phyloP scores from a whole-genome alignment of 2,888 invertebrate genomes.

The Ophonus ardosiacus region DNA sequence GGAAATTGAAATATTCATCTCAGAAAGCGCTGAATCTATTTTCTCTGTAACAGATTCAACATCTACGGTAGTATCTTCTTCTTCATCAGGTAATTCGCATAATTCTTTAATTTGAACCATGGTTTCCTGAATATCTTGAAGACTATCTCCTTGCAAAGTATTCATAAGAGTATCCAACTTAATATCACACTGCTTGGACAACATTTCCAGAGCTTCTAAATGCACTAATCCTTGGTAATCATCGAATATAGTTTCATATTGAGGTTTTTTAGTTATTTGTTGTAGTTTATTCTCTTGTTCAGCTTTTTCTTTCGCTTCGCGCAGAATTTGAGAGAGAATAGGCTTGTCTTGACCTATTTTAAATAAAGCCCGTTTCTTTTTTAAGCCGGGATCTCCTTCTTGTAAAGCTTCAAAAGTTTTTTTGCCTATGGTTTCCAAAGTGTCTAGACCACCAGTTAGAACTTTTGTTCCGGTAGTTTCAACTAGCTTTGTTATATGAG shows the following conservation, averaged over 20 bases:
- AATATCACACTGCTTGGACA: slow-evolving; percentile 88
- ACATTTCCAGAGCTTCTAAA: slow-evolving; percentile 93
- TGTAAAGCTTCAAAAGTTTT: slow-evolving; percentile 96
- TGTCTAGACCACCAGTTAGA: slow-evolving; percentile 89
- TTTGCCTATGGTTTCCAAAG: slow-evolving; percentile 94
- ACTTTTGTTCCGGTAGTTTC: slow-evolving; percentile 86
- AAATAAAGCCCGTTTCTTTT: slow-evolving; percentile 85
- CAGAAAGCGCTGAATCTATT: slow-evolving; percentile 80
- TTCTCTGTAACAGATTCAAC: slow-evolving; percentile 78
- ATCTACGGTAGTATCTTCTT: slow-evolving; percentile 78
- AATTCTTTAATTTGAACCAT: slow-evolving; percentile 88
- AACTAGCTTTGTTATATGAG: slow-evolving; percentile 82
- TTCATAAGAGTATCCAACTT: slow-evolving; percentile 83
- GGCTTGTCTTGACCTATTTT: slow-evolving; percentile 80
- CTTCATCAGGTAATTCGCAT: slow-evolving; percentile 85
- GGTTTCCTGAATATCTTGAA: slow-evolving; percentile 85
- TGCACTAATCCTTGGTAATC: slow-evolving; percentile 93
- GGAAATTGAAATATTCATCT: slow-evolving; percentile 78
- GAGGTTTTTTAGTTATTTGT: slow-evolving; percentile 78
- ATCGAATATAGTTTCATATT: slow-evolving; percentile 90
- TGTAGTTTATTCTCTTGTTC: slow-evolving; percentile 79
- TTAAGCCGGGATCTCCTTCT: slow-evolving; percentile 93
- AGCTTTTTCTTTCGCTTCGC: slow-evolving; percentile 85
- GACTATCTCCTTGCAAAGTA: slow-evolving; percentile 78
- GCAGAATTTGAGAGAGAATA: slow-evolving; percentile 81